These are phyloP conservation scores for Eupelmus urozonus DNA, from an alignment of 2,888 invertebrate species.

Conservation along the genomic window DNA sequence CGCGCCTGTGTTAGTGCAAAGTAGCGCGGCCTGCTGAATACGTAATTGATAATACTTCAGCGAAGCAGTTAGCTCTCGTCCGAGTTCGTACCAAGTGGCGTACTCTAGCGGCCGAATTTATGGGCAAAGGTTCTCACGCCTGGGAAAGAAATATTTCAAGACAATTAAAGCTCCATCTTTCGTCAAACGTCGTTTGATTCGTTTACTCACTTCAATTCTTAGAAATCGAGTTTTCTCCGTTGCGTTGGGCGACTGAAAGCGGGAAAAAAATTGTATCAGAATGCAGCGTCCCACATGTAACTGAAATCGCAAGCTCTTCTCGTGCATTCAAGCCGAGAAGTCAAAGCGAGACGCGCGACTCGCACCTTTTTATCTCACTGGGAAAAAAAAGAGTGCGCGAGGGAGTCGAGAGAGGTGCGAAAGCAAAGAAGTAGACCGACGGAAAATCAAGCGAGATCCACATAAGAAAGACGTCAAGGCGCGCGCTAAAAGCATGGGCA, in stretches of 20 bases:
- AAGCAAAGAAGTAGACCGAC: not conserved
- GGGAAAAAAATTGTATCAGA: not conserved
- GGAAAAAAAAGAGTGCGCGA: not conserved
- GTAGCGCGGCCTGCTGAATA: slow-evolving; percentile 40
- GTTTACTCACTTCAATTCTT: too few species aligned
- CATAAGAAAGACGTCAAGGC: slow-evolving; percentile 25
- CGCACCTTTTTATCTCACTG: not conserved
- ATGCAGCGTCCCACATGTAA: not conserved
- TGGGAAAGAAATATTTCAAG: too few species aligned
- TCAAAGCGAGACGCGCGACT: slow-evolving; percentile 3
- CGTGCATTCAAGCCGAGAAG: slow-evolving; percentile 1
- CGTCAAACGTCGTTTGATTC: too few species aligned
- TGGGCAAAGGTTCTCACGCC: too few species aligned
- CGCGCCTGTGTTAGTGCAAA: slow-evolving; percentile 47
- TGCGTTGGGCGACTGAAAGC: too few species aligned
- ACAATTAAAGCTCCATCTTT: too few species aligned
- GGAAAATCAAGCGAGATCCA: slow-evolving; percentile 12
- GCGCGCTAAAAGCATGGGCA: slow-evolving; percentile 3
- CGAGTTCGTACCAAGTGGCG: too few species aligned
- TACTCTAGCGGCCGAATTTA: too few species aligned
- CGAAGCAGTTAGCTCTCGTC: slow-evolving; percentile 10
- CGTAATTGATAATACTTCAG: slow-evolving; percentile 32
- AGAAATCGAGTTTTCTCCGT: too few species aligned
- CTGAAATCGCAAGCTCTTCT: not conserved
- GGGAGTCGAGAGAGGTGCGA: not conserved